These are phyloP conservation scores for Gonatopus flavifemur DNA, from an alignment of 1,140 invertebrate genomes.

Conservation along the genomic window DNA sequence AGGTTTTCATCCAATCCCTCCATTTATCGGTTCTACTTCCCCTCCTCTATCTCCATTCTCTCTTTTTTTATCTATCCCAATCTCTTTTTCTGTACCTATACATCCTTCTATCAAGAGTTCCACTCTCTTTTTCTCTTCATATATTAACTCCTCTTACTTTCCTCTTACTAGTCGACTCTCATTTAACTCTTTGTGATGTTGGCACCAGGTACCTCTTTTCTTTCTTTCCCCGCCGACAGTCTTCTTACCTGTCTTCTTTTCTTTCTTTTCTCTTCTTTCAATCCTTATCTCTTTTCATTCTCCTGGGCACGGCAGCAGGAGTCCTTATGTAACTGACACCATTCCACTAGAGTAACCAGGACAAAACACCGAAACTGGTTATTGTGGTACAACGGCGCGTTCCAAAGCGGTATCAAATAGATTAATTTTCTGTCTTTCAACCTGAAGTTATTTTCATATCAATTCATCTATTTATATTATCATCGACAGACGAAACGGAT, in stretches of 20 bases:
- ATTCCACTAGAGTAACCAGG: slow-evolving; percentile 47
- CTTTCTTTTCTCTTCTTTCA: slow-evolving; percentile 26
- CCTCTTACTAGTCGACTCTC: slow-evolving; percentile 7
- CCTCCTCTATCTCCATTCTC: slow-evolving; percentile 2
- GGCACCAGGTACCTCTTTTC: background rate
- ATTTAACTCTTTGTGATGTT: slow-evolving; percentile 11
- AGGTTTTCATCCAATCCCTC: slow-evolving; percentile 37
- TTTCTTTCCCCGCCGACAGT: slow-evolving; percentile 21
- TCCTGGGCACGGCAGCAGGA: slow-evolving; percentile 49
- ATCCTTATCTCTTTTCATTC: slow-evolving; percentile 45
- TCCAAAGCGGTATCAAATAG: too few relatives aligned
- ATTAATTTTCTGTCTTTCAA: too few relatives aligned
- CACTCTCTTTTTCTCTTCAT: slow-evolving; percentile 24
- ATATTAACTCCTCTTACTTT: slow-evolving; percentile 17
- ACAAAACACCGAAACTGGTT: slow-evolving; percentile 45
- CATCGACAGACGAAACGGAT: too few relatives aligned
- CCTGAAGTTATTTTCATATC: too few relatives aligned
- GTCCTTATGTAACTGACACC: slow-evolving; percentile 57
- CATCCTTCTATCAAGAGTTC: slow-evolving; percentile 4
- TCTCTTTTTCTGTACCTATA: background rate
- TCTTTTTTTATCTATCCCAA: background rate
- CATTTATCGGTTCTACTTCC: background rate
- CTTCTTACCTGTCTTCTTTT: slow-evolving; percentile 15
- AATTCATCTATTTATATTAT: too few relatives aligned
- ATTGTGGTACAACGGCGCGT: slow-evolving; percentile 19